phyloP scores from a whole-genome alignment of 1,140 invertebrate species.

The Subanguina moxae region DNA sequence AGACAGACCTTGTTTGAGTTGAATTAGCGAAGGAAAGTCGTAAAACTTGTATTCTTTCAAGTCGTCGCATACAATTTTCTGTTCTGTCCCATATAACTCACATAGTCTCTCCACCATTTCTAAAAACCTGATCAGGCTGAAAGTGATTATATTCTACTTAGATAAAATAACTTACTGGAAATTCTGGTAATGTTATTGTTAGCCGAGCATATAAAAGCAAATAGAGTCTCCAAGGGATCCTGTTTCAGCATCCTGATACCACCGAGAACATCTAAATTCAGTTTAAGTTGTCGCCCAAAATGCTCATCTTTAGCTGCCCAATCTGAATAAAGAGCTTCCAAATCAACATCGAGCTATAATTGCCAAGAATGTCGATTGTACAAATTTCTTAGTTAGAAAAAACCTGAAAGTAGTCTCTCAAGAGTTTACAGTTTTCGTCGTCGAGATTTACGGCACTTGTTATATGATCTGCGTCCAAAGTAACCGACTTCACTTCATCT shows the following conservation, averaged over 20 bases:
- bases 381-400: slow-evolving; percentile 16
- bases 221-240: slow-evolving; percentile 84
- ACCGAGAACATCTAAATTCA: slow-evolving; percentile 62
- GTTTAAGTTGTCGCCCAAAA: slow-evolving; percentile 69
- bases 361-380: slow-evolving; percentile 5
- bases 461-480: not conserved
- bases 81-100: slow-evolving; percentile 71
- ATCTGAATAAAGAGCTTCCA: slow-evolving; percentile 69
- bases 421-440: slow-evolving; percentile 16
- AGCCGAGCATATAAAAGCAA: slow-evolving; percentile 92
- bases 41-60: slow-evolving; percentile 69
- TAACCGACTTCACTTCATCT: too few species aligned
- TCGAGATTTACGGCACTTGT: not conserved
- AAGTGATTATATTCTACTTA: too few species aligned
- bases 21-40: slow-evolving; percentile 74
- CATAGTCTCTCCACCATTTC: slow-evolving; percentile 87
- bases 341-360: slow-evolving; percentile 59
- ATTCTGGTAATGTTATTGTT: slow-evolving; percentile 81
- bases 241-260: slow-evolving; percentile 86
- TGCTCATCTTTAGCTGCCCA: slow-evolving; percentile 71
- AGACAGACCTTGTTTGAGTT: slow-evolving; percentile 62
- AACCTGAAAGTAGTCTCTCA: slow-evolving; percentile 43
- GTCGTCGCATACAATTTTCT: slow-evolving; percentile 51
- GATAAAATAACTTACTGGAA: slow-evolving; percentile 29
- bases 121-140: slow-evolving; percentile 18